Evolutionary conservation across 1,140 invertebrate genomes (phyloP), one percentile per base, ranked within the genome.

Genomic region (Magallana gigas): DNA sequence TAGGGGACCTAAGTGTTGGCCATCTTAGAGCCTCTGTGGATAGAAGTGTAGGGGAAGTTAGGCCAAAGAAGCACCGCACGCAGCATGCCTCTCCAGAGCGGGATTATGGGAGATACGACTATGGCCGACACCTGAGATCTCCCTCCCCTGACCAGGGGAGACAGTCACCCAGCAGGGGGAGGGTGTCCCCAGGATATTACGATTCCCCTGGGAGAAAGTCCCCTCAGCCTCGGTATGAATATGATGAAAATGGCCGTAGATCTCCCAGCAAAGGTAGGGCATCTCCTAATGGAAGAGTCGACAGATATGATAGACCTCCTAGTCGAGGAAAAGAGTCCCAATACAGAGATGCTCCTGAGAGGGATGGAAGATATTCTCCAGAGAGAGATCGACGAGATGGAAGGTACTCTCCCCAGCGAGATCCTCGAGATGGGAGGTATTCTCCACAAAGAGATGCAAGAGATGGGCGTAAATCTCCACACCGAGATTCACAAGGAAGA

Each of bases 31-130:
- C 68, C 9, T 76, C 85, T 14, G 88, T 89, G 18, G 84, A 88
- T 12, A 91, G 84, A 59, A 93, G 92, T 88, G 84, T 90, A 60
- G 92, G 93, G 7, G 93, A 93, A 88, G 84, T 93, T 12, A 91
- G 91, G 6, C 68, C 68, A 23, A 76, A 76, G 68, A 76, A 76
- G 68, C 68, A 76, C 9, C 68, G 68, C 68, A 76, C 11, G 23
- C 68, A 76, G 16, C 57, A 83, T 83, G 81, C 56, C 16, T 57
- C 48, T 57, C 81, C 81, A n/a, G 57, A 83, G 64, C 0, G 60
- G 59, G 60, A 56, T 62, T 48, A 64, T 60, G 83, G 83, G 58
- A 62, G 57, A 36, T 48, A 84, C 36, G 58, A 56, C 16, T 56
- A 57, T 29, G 83, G 60, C 57, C 58, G 64, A 80, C 64, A 85